Base-by-base conservation (phyloP, 2,797 vertebrate species). In the Chaetophractus vellerosus region DNA sequence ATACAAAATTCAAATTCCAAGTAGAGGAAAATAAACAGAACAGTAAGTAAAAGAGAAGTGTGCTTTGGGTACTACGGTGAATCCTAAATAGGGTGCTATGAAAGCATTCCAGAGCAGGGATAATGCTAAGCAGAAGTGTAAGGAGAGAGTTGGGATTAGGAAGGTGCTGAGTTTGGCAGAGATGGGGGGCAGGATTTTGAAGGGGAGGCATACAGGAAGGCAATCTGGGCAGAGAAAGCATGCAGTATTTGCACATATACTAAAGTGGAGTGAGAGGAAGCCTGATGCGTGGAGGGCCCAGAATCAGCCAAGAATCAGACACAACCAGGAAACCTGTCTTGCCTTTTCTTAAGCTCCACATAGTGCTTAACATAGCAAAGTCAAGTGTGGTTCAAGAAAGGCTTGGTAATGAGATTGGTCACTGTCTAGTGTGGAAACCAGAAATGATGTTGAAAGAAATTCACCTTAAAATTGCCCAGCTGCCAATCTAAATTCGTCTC, bases 401-500 rank as follows among this genome's bases (percentile, higher is more conserved):
- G 33, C 38, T 55, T n/a, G 24, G 31, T 26, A 21, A 21, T 52
- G 21, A 19, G 31, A 33, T 48, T 31, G 50, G 33, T 61, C 36
- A 80, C 45, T 38, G 16, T 45, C 50, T 57, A 38, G 28, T 75
- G 61, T 15, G 31, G 24, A 92, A 89, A 81, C 9, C n/a, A 31
- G 52, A 92, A 36, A 66, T n/a, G 33, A 63, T 79, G 21, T 21
- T 26, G 76, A 85, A 79, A 48, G 33, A 92, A 68, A 74, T 28
- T 79, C 48, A 33, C 36, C 64, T 57, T 45, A 24, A 57, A 52
- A 15, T 19, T 19, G 3, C 52, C 45, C 52, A 31, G 21, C 26
- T 79, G n/a, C 41, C 75, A 87, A 18, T 81, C 75, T 91, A 80
- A 95, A 88, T 79, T 68, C 50, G 52, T 38, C 84, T 23, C 45